phyloP scores from a whole-genome alignment of 2,888 invertebrate species.

The Prosapia bicincta region DNA sequence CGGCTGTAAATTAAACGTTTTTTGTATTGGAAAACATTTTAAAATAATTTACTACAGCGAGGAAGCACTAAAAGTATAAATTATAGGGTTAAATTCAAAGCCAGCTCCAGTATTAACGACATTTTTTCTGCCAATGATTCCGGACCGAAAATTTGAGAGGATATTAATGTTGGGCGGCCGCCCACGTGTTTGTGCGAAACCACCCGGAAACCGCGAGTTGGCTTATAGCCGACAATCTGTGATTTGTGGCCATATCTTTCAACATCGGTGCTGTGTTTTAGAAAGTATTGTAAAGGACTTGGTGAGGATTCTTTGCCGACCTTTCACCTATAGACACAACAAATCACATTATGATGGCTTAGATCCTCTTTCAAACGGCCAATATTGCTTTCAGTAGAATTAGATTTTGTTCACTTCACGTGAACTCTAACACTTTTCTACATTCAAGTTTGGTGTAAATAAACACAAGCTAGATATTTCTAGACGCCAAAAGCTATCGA shows the following conservation, averaged over 20 bases:
- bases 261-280: not conserved
- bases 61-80: not conserved
- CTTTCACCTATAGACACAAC: not conserved
- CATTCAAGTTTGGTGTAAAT: too few relatives aligned
- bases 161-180: not conserved
- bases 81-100: not conserved
- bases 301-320: not conserved
- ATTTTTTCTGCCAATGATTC: not conserved
- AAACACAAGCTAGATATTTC: too few relatives aligned
- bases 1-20: too few relatives aligned
- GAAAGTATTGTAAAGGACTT: not conserved
- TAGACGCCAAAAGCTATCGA: too few relatives aligned
- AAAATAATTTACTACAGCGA: not conserved
- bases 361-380: too few relatives aligned
- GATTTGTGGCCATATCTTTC: not conserved
- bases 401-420: too few relatives aligned
- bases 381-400: too few relatives aligned
- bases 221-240: not conserved
- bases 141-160: not conserved
- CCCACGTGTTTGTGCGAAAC: not conserved
- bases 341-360: not conserved
- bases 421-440: too few relatives aligned
- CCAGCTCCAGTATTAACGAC: not conserved
- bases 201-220: not conserved
- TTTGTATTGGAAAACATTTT: not conserved